Evolutionary conservation across 2,888 invertebrate genomes (phyloP), one percentile per base, ranked within the genome.

Genomic region (Drosophila sordidapex): DNA sequence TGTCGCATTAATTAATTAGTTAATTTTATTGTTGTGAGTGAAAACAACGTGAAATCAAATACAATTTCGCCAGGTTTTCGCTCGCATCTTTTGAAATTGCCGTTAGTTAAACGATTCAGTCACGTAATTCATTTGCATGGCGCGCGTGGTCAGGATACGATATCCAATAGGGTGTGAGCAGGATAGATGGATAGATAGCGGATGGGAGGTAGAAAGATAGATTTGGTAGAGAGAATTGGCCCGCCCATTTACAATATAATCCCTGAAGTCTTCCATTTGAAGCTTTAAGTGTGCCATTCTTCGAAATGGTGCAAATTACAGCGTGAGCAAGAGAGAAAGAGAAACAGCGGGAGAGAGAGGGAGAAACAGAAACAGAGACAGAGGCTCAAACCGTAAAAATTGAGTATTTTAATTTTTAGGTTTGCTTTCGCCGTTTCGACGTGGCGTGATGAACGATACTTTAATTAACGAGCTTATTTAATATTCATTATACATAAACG

Each of bases 81-180:
- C 62, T 46, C 52, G 63, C 61, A 43, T 57, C 75, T 70, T 59
- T 67, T 73, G 77, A 71, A 74, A 81, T 79, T 79, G 82, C 76
- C 74, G 79, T 81, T 76, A 72, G 76, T 81, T 79, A 76, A 81
- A 74, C 71, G 68, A 70, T 67, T 76, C 76, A 67, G 74, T 75
- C 81, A 81, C 81, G 81, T 81, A 81, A 76, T 81, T 81, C 81
- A 81, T 81, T 81, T 81, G 81, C 79, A 79, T 81, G 66, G 76
- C 72, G 77, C 77, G 78, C 78, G 81, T 79, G 78, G 78, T 76
- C 78, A 76, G 63, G 72, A 49, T 71, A 43, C 72, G 59, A 72
- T 72, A 69, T 80, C 72, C 68, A 76, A 74, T 36, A 36, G 54
- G 18, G 46, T 46, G 46, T 59, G 63, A 40, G 21, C 31, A 33